Conservation (phyloP, 2,888 invertebrate genomes). For the Chrysina gloriosa region DNA sequence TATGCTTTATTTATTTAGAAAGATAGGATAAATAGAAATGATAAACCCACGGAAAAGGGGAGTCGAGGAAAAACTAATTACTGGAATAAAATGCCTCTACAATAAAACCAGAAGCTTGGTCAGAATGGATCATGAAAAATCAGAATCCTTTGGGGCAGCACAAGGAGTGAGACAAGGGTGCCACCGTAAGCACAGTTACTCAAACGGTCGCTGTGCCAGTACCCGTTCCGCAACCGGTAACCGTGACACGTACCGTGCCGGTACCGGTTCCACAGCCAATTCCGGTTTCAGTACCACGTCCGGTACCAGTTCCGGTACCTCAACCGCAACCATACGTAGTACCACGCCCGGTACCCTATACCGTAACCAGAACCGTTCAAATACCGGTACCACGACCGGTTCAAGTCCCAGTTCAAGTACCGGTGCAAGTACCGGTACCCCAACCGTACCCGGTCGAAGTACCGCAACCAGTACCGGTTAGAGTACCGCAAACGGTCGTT, state of each 20-base stretch:
- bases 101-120: too few species aligned
- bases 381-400: constrained; percentile 62
- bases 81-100: too few species aligned
- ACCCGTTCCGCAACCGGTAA: constrained; percentile 58
- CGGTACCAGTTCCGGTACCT: constrained; percentile 64
- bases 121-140: too few species aligned
- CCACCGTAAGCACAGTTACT: constrained; percentile 58
- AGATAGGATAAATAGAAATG: too few species aligned
- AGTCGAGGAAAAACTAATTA: too few species aligned
- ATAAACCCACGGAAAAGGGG: too few species aligned
- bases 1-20: too few species aligned
- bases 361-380: constrained; percentile 58
- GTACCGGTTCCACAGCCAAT: constrained; percentile 69
- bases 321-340: constrained; percentile 60
- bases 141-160: too few species aligned
- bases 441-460: constrained; percentile 69
- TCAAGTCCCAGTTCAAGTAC: constrained; percentile 64
- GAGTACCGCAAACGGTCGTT: constrained; percentile 65
- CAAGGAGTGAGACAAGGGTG: constrained; percentile 60
- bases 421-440: constrained; percentile 68
- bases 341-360: constrained; percentile 46
- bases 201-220: constrained; percentile 59
- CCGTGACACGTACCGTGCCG: constrained; percentile 63
- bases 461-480: constrained; percentile 66
- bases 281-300: constrained; percentile 65